phyloP scores from a whole-genome alignment of 64 coral and sea anemone species.

The Catalaphyllia jardinei region DNA sequence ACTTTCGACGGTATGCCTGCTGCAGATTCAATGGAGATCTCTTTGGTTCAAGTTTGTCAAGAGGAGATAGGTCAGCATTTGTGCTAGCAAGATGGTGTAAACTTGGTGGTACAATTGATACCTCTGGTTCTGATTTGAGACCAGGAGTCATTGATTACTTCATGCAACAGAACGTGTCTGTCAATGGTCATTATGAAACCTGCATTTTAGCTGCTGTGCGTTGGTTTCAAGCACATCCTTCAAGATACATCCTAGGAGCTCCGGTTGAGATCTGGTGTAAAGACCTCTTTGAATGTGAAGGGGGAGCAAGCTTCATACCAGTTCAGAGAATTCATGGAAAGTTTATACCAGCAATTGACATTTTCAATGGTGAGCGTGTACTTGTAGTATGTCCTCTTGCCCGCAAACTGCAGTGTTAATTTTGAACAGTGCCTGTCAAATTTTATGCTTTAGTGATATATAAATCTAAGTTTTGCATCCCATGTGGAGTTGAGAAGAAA shows the following conservation, averaged over 20 bases:
- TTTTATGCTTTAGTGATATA: too few relatives aligned
- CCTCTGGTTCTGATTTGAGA: slow-evolving; percentile 47
- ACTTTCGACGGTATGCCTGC: slow-evolving; percentile 25
- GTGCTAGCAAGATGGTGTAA: slow-evolving; percentile 47
- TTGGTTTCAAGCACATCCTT: slow-evolving; percentile 71
- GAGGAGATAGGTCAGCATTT: slow-evolving; percentile 52
- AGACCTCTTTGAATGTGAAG: not conserved
- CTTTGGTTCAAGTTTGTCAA: slow-evolving; percentile 54
- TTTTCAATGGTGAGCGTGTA: too few relatives aligned
- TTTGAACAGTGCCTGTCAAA: too few relatives aligned
- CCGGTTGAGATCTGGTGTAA: not conserved
- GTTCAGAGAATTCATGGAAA: too few relatives aligned
- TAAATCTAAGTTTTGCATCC: too few relatives aligned
- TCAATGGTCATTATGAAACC: slow-evolving; percentile 38
- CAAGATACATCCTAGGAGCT: slow-evolving; percentile 19
- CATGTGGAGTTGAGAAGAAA: too few relatives aligned
- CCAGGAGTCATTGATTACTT: slow-evolving; percentile 69
- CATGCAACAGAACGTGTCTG: slow-evolving; percentile 43
- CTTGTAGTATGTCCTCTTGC: too few relatives aligned
- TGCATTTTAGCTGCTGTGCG: slow-evolving; percentile 59
- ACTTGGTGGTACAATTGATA: slow-evolving; percentile 44
- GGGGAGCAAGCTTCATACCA: too few relatives aligned
- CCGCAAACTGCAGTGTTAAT: too few relatives aligned
- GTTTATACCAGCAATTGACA: too few relatives aligned
- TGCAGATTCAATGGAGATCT: slow-evolving; percentile 28